phyloP scores from a whole-genome alignment of 2,113 vertebrate species.

The Corapipo altera region DNA sequence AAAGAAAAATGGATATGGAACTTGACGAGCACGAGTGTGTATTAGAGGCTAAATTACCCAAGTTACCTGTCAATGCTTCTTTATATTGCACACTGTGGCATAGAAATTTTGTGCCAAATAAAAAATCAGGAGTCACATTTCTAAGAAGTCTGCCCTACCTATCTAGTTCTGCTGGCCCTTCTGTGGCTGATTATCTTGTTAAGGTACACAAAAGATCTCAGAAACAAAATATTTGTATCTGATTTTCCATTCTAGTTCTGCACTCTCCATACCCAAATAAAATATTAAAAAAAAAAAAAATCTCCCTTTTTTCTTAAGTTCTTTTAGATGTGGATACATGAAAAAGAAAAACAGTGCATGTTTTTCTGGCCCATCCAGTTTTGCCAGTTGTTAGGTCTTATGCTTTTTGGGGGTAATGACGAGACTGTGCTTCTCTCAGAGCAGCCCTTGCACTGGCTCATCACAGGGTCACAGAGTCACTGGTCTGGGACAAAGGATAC shows the following conservation, averaged over 20 bases:
- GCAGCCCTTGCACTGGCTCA: neutral
- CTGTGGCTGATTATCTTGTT: neutral
- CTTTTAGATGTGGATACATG: neutral
- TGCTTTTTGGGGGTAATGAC: accelerated
- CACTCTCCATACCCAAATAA: neutral
- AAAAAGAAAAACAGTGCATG: neutral
- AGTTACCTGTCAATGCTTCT: neutral
- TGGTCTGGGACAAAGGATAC: too few species aligned
- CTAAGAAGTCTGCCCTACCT: neutral
- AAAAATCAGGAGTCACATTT: neutral
- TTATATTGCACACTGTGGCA: neutral
- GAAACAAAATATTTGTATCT: neutral
- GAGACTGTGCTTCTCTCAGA: neutral
- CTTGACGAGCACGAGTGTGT: neutral
- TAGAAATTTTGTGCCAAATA: neutral
- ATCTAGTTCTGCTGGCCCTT: neutral
- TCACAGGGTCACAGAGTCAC: accelerated
- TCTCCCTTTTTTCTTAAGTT: neutral
- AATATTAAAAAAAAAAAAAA: neutral
- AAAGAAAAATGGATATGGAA: neutral
- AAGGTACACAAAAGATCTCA: neutral
- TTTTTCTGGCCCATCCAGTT: neutral
- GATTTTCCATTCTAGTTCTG: neutral
- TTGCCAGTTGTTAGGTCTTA: neutral
- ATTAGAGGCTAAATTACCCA: neutral